Percentiles rank a stretch among this genome's conserved stretches.
Evolutionary conservation across 2,113 vertebrate genomes (phyloP).

Genomic region (Pterocles orientalis): DNA sequence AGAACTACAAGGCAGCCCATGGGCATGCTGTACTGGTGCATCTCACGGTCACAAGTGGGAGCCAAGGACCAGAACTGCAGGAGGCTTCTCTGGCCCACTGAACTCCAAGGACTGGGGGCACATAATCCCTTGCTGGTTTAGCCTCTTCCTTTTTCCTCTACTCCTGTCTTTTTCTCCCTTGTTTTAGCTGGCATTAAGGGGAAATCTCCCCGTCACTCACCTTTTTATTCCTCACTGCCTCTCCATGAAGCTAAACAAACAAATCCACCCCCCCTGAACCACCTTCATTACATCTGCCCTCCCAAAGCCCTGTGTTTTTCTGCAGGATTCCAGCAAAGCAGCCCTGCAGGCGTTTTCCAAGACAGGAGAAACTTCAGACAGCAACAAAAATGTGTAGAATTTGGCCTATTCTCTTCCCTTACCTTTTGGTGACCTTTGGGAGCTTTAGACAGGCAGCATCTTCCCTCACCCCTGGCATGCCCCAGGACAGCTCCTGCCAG

Average conservation of each 20-base stretch:
- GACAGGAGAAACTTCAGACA: constrained; percentile 56
- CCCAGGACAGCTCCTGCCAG: constrained; percentile 3
- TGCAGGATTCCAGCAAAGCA: constrained; percentile 5
- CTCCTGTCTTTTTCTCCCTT: neutral
- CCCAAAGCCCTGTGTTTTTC: constrained; percentile 9
- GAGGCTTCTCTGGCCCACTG: neutral
- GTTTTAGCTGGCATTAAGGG: neutral
- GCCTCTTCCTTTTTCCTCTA: neutral
- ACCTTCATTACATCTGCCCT: constrained; percentile 24
- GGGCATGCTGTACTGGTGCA: neutral
- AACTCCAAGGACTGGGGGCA: neutral
- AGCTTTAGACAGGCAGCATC: neutral
- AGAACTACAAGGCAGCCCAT: accelerated
- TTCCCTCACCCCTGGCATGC: neutral
- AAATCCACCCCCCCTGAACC: neutral
- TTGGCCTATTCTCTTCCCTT: constrained; percentile 12
- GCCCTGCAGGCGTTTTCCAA: constrained; percentile 54
- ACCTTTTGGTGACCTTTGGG: constrained; percentile 51
- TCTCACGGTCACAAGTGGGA: neutral
- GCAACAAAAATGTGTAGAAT: constrained; percentile 67
- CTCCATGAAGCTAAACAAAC: constrained; percentile 8
- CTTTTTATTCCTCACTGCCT: neutral
- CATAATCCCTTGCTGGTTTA: neutral
- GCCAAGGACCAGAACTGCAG: neutral
- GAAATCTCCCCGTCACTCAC: neutral